Conservation (phyloP, 2,113 vertebrate species). For the Tyrannus savana region DNA sequence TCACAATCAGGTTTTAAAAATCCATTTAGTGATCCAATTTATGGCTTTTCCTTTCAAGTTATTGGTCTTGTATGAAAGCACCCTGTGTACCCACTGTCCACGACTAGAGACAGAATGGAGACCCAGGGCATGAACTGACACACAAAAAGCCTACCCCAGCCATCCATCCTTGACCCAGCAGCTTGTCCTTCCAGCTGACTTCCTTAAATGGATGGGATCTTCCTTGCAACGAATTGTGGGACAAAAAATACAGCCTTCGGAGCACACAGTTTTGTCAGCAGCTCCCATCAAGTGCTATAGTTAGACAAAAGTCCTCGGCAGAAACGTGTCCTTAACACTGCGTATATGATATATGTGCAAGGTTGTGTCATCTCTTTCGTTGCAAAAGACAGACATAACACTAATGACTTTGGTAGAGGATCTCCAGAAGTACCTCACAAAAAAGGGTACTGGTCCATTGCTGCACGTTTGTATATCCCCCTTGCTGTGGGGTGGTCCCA, state of each 20-base stretch:
- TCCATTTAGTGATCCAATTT: not conserved
- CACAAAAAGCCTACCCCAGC: not conserved
- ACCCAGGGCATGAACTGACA: not conserved
- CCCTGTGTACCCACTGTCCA: not conserved
- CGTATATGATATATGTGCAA: not conserved
- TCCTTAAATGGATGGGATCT: not conserved
- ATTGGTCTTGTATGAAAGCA: not conserved
- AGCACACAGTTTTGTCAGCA: not conserved
- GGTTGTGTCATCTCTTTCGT: not conserved
- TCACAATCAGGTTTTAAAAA: not conserved
- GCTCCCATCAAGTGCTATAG: not conserved
- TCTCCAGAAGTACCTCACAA: not conserved
- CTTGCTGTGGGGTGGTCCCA: not conserved
- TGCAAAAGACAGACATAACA: not conserved
- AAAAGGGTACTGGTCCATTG: fast-evolving
- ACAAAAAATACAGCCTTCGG: not conserved
- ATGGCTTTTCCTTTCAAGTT: not conserved
- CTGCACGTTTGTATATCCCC: not conserved
- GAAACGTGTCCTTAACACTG: not conserved
- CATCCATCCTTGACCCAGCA: not conserved
- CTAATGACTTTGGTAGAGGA: not conserved
- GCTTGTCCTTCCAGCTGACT: not conserved
- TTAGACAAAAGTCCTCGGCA: not conserved
- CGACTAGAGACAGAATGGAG: not conserved
- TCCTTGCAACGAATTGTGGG: not conserved